Evolutionary conservation across 2,888 invertebrate genomes (phyloP).

Genomic region (Pardosa pseudoannulata): DNA sequence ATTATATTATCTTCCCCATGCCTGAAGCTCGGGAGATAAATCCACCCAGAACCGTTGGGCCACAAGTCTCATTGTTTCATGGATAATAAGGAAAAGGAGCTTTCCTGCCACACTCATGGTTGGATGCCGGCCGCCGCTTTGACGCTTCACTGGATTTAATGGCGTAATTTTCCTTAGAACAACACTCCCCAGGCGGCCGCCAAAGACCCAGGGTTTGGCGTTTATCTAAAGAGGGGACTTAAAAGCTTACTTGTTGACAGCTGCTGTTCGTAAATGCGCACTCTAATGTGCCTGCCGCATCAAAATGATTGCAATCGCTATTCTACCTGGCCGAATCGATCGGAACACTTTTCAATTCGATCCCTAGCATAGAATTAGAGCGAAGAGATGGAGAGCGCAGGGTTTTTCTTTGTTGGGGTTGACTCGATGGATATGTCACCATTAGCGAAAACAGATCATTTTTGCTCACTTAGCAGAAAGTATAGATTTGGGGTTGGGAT

Average conservation of each 20-base stretch:
- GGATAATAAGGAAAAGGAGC: slow-evolving; percentile 67
- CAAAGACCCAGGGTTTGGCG: slow-evolving; percentile 53
- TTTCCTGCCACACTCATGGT: slow-evolving; percentile 58
- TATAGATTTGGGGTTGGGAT: not conserved
- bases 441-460: not conserved
- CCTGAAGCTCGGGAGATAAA: slow-evolving; percentile 68
- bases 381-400: not conserved
- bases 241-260: slow-evolving; percentile 72
- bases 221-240: slow-evolving; percentile 68
- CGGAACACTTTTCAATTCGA: slow-evolving; percentile 42
- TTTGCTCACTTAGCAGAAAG: not conserved
- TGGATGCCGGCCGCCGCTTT: slow-evolving; percentile 50
- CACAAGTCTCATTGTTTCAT: slow-evolving; percentile 65
- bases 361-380: not conserved
- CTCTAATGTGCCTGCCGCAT: slow-evolving; percentile 56
- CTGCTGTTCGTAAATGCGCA: slow-evolving; percentile 62
- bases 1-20: slow-evolving; percentile 55
- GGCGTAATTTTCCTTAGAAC: slow-evolving; percentile 71
- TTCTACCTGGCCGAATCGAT: slow-evolving; percentile 49
- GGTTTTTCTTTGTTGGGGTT: not conserved
- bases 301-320: slow-evolving; percentile 58
- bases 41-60: slow-evolving; percentile 42
- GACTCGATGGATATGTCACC: not conserved
- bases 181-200: slow-evolving; percentile 66
- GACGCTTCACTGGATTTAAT: slow-evolving; percentile 63